phyloP scores from a whole-genome alignment of 1,140 invertebrate genomes.

The Mya arenaria region DNA sequence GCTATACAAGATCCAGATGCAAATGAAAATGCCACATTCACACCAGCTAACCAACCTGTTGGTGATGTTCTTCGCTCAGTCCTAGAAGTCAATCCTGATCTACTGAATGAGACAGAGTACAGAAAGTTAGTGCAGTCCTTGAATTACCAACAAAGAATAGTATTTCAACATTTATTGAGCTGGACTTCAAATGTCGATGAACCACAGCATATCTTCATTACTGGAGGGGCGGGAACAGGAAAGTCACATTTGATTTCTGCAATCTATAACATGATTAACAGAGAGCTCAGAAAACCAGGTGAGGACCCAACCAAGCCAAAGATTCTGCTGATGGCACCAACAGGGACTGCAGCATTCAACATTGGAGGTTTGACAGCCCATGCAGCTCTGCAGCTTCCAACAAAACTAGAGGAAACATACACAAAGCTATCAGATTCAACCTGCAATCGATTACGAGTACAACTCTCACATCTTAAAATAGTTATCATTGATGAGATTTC shows the following conservation, averaged over 20 bases:
- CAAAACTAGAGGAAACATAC: conserved; percentile 22
- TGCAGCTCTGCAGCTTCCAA: conserved; percentile 42
- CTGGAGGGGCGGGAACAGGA: conserved; percentile 40
- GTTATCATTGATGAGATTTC: conserved; percentile 67
- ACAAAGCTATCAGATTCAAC: conserved; percentile 25
- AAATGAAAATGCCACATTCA: conserved; percentile 11
- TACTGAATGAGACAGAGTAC: conserved; percentile 20
- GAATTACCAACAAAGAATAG: conserved; percentile 25
- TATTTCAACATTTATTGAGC: conserved; percentile 30
- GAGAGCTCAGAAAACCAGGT: conserved; percentile 27
- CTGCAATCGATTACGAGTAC: conserved; percentile 15
- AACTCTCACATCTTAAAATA: conserved; percentile 42
- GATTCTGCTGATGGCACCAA: conserved; percentile 48
- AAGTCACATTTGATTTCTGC: conserved; percentile 45
- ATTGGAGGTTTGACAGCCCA: conserved; percentile 47
- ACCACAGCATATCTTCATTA: conserved; percentile 32
- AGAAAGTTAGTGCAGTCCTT: conserved; percentile 31
- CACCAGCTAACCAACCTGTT: neutral
- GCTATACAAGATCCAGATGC: conserved; percentile 17
- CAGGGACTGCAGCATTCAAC: conserved; percentile 54
- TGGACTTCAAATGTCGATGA: conserved; percentile 19
- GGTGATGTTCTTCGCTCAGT: neutral
- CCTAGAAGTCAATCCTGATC: conserved; percentile 1
- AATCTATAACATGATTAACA: conserved; percentile 27
- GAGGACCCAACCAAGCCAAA: conserved; percentile 28